Evolutionary conservation across 1,140 invertebrate species (phyloP), one percentile per base, ranked within the genome.

Genomic region (Amyelois transitella): DNA sequence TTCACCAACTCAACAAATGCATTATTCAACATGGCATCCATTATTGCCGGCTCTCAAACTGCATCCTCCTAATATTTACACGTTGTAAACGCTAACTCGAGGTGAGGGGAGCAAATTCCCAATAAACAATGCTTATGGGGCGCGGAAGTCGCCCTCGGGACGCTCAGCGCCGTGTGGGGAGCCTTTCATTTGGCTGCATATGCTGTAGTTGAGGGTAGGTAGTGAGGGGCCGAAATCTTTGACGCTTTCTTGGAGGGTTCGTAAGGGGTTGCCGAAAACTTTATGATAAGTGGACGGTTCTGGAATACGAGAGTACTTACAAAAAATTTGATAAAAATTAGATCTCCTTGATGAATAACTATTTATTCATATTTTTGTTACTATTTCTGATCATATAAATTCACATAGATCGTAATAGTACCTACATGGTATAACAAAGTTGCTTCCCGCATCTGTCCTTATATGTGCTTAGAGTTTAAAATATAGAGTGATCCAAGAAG

Each of bases 1-100:
- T 28, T 28, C 7, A 10, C 12, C 25, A 28, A 6, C 7, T 12
- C 1, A 28, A 24, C 25, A 28, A 12, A 10, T 28, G 25, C 25
- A 28, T 28, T 28, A 28, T 28, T 28, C 7, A 28, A 28, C 25
- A 28, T 1, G 25, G 7, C 25, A 28, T 28, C 25, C 25, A 28
- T 28, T 28, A 28, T 28, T 28, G 7, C 25, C 7, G 25, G 7
- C 25, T 28, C 3, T n/a, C 3, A 8, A 22, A 18, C 51, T 44
- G 8, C 53, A 52, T 62, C 55, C 43, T 49, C 54, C 28, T 53
- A 77, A 77, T 76, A 69, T 79, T 79, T 77, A 75, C 69, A 77
- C 50, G 61, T 61, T 64, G 66, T 71, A 64, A 60, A 50, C 62
- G 67, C 64, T 70, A 70, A 64, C 56, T 66, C 55, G 32, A 21